Conservation (phyloP, 2,797 vertebrate species). For the Halcyon chelicuti region DNA sequence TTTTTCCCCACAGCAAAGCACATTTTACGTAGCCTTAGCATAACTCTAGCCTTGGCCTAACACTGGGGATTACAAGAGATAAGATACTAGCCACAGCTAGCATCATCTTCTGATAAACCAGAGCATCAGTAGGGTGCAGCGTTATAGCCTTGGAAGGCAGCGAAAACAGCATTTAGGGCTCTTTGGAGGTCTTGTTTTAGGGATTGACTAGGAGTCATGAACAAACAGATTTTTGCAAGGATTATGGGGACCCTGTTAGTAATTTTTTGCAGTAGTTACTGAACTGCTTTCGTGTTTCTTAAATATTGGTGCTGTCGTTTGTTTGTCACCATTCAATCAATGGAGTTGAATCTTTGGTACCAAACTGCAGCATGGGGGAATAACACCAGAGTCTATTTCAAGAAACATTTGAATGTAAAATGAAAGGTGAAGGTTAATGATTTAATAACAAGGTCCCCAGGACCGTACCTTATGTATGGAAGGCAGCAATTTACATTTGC, state of each 20-base stretch:
- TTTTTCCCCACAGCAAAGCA: neutral
- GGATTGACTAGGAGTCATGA: neutral
- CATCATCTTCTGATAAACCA: slow-evolving; percentile 3
- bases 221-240: slow-evolving; percentile 6
- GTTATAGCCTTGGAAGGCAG: neutral
- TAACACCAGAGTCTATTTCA: neutral
- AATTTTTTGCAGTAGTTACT: neutral
- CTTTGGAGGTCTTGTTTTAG: neutral
- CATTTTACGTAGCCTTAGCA: neutral
- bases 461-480: neutral
- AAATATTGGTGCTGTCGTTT: neutral
- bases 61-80: slow-evolving; percentile 7
- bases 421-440: slow-evolving; percentile 21
- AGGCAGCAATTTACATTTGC: slow-evolving; percentile 30
- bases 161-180: neutral
- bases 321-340: neutral
- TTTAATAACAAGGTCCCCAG: slow-evolving; percentile 19
- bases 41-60: neutral
- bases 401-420: slow-evolving; percentile 33
- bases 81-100: neutral
- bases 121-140: neutral
- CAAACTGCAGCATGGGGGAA: neutral
- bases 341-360: neutral
- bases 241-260: neutral
- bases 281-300: neutral